These are phyloP conservation scores for Austrolebias charrua DNA, from an alignment of 2,797 vertebrate species.

Conservation along the genomic window DNA sequence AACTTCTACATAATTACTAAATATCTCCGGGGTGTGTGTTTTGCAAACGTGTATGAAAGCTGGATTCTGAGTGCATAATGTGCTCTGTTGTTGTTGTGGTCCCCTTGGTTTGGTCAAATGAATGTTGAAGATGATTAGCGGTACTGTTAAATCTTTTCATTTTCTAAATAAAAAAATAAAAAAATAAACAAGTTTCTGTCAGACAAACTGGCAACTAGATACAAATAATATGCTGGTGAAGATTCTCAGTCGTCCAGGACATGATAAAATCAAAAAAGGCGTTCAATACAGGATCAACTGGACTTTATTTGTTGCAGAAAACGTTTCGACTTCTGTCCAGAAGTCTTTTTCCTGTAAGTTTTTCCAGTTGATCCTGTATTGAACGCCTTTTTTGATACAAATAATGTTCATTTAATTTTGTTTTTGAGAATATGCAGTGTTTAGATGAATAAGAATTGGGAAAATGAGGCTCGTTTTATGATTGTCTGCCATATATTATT, in stretches of 20 bases:
- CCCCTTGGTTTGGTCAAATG: constrained; percentile 44
- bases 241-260: too few relatives aligned
- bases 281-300: too few relatives aligned
- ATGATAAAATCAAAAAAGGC: too few relatives aligned
- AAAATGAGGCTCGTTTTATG: constrained; percentile 56
- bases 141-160: constrained; percentile 61
- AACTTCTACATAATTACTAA: constrained; percentile 43
- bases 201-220: constrained; percentile 38
- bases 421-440: constrained; percentile 40
- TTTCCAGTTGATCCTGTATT: too few relatives aligned
- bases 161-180: too few relatives aligned
- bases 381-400: too few relatives aligned
- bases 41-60: constrained; percentile 43
- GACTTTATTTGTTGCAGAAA: too few relatives aligned
- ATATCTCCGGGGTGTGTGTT: constrained; percentile 43
- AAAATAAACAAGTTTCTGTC: constrained; percentile 23
- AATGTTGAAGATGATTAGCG: constrained; percentile 46
- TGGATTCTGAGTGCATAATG: constrained; percentile 59
- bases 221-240: too few relatives aligned
- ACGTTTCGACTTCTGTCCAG: too few relatives aligned
- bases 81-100: constrained; percentile 49
- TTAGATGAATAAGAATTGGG: constrained; percentile 50
- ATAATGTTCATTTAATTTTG: constrained; percentile 35
- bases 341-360: too few relatives aligned
- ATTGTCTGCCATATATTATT: constrained; percentile 49